Percentiles rank a stretch among this genome's conserved stretches.
These are phyloP conservation scores for Syngnathus typhle DNA, from an alignment of 2,113 vertebrate genomes.

Conservation along the genomic window DNA sequence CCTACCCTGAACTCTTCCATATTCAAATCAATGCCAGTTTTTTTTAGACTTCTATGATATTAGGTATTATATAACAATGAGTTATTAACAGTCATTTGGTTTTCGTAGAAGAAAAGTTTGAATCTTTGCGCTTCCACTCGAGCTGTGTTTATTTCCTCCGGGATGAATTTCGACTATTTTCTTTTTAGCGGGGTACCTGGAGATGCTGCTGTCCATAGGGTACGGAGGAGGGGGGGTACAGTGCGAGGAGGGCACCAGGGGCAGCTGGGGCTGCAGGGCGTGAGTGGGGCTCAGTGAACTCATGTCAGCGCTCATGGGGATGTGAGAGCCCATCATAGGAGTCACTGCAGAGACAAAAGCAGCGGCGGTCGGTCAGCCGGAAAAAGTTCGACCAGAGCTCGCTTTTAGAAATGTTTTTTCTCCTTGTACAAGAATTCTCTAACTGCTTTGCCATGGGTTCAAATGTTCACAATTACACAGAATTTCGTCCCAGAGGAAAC, in stretches of 20 bases:
- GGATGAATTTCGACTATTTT: not conserved
- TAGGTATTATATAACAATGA: too few relatives aligned
- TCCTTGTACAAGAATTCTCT: too few relatives aligned
- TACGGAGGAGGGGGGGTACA: slow-evolving; percentile 97
- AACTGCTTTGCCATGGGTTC: too few relatives aligned
- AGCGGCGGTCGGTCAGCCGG: slow-evolving; percentile 49
- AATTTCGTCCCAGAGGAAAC: too few relatives aligned
- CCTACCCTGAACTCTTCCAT: too few relatives aligned
- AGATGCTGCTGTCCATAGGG: slow-evolving; percentile 98
- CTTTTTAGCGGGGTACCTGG: slow-evolving; percentile 78
- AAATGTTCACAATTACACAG: too few relatives aligned
- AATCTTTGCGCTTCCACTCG: too few relatives aligned
- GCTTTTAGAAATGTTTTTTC: not conserved
- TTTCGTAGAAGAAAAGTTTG: too few relatives aligned
- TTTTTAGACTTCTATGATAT: too few relatives aligned
- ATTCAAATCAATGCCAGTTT: too few relatives aligned
- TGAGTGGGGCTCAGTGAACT: slow-evolving; percentile 94
- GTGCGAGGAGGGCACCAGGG: slow-evolving; percentile 95
- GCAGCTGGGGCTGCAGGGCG: slow-evolving; percentile 85
- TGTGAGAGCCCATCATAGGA: slow-evolving; percentile 91
- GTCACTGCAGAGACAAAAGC: slow-evolving; percentile 81
- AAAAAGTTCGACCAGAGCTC: not conserved
- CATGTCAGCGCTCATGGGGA: slow-evolving; percentile 94
- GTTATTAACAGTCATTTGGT: too few relatives aligned
- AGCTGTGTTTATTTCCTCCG: not conserved